Evolutionary conservation across 1,140 invertebrate genomes (phyloP).

Genomic region (Drosophila triauraria): DNA sequence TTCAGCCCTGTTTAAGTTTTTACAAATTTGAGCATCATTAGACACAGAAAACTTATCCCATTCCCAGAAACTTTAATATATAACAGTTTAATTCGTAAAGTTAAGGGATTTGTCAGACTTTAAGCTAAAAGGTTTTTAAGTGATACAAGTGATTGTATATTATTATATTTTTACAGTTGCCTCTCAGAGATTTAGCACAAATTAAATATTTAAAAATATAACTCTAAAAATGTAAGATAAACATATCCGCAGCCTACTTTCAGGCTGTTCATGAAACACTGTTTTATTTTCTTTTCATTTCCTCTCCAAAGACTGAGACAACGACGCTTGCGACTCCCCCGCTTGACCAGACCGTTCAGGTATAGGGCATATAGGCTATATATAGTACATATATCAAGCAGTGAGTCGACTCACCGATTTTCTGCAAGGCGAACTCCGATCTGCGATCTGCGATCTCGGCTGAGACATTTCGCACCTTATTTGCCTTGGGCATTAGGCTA

Average conservation of each 20-base stretch:
- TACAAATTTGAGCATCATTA: too few relatives aligned
- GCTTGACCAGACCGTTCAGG: slow-evolving; percentile 5
- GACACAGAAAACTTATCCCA: too few relatives aligned
- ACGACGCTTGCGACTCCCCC: slow-evolving; percentile 21
- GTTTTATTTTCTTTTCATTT: slow-evolving; percentile 48
- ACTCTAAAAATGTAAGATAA: neutral
- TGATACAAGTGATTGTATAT: too few relatives aligned
- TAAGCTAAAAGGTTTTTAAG: too few relatives aligned
- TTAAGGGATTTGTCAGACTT: too few relatives aligned
- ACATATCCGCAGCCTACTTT: slow-evolving; percentile 24
- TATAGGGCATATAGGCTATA: slow-evolving; percentile 13
- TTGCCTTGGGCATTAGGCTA: slow-evolving; percentile 73
- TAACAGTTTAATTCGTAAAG: too few relatives aligned
- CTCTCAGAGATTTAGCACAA: too few relatives aligned
- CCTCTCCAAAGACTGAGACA: neutral
- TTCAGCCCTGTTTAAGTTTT: too few relatives aligned
- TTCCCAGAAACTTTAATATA: too few relatives aligned
- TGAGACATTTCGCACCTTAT: slow-evolving; percentile 80
- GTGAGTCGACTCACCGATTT: slow-evolving; percentile 40
- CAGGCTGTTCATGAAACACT: slow-evolving; percentile 2
- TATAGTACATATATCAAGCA: slow-evolving; percentile 20
- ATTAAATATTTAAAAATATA: too few relatives aligned
- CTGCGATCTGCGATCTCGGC: slow-evolving; percentile 1
- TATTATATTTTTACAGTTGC: too few relatives aligned
- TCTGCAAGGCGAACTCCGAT: slow-evolving; percentile 41